Conservation (phyloP, 2,888 invertebrate species). For the Athetis lepigone region DNA sequence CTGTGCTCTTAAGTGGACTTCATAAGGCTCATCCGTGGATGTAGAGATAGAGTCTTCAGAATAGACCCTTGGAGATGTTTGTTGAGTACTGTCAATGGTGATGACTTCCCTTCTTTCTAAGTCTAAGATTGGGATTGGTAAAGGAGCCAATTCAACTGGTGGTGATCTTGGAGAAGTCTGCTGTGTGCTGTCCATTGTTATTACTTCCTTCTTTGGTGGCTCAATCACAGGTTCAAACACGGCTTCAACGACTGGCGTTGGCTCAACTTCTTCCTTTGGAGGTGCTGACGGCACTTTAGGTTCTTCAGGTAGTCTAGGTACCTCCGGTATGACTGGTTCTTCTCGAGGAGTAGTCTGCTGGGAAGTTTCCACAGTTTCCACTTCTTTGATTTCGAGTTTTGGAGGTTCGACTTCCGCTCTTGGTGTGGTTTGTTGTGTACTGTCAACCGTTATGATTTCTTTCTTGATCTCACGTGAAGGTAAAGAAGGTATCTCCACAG, state of each 20-base stretch:
- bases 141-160: constrained; percentile 45
- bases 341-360: constrained; percentile 76
- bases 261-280: constrained; percentile 24
- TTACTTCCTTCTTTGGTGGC: constrained; percentile 55
- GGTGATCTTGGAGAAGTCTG: constrained; percentile 91
- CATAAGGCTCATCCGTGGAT: constrained; percentile 90
- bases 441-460: constrained; percentile 68
- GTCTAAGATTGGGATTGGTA: constrained; percentile 63
- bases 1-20: constrained; percentile 91
- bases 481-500: constrained; percentile 48
- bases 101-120: constrained; percentile 65
- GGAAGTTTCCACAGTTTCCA: constrained; percentile 69
- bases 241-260: constrained; percentile 42
- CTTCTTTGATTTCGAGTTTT: constrained; percentile 64
- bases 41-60: constrained; percentile 88
- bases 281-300: constrained; percentile 23
- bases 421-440: constrained; percentile 75
- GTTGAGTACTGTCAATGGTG: constrained; percentile 76
- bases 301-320: constrained; percentile 15
- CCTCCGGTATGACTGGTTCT: constrained; percentile 35
- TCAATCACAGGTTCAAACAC: constrained; percentile 33
- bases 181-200: constrained; percentile 73
- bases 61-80: constrained; percentile 89
- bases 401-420: constrained; percentile 64
- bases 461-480: constrained; percentile 57